These are phyloP conservation scores for Brachionus koreanus DNA, from an alignment of 1,140 invertebrate genomes.

Conservation along the genomic window DNA sequence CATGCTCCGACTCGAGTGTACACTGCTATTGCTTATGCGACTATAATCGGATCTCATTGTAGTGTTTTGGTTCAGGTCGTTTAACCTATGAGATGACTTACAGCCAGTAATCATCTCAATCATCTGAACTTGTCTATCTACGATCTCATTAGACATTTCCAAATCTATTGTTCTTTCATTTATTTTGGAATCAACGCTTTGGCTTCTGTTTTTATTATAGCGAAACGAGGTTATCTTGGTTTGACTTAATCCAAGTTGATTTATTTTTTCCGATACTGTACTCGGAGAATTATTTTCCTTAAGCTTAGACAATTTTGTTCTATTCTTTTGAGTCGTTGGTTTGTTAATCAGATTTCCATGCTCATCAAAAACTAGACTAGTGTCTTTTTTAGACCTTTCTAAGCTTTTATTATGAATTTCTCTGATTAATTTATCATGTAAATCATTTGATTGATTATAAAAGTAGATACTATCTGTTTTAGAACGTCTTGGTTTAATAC, in stretches of 20 bases:
- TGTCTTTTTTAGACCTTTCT: slow-evolving; percentile 39
- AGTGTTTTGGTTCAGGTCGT: slow-evolving; percentile 12
- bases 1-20: slow-evolving; percentile 32
- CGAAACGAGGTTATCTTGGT: slow-evolving; percentile 1
- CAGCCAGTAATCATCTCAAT: slow-evolving; percentile 1
- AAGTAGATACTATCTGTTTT: slow-evolving; percentile 20
- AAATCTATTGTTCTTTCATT: background rate
- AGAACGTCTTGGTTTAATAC: slow-evolving; percentile 26
- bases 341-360: slow-evolving; percentile 39
- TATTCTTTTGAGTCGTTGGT: background rate
- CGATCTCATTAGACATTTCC: background rate
- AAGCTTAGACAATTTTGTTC: background rate
- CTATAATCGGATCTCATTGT: slow-evolving; percentile 38
- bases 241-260: background rate
- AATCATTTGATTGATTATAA: slow-evolving; percentile 19
- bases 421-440: slow-evolving; percentile 31
- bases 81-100: background rate
- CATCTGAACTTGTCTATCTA: slow-evolving; percentile 30
- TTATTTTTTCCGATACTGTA: background rate
- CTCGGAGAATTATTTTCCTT: background rate
- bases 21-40: slow-evolving; percentile 16
- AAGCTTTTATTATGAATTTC: slow-evolving; percentile 43
- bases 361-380: background rate
- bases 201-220: background rate
- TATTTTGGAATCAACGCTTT: background rate